Evolutionary conservation across 1,140 invertebrate species (phyloP), one percentile per base, ranked within the genome.

Genomic region (Tetraneura akinire): DNA sequence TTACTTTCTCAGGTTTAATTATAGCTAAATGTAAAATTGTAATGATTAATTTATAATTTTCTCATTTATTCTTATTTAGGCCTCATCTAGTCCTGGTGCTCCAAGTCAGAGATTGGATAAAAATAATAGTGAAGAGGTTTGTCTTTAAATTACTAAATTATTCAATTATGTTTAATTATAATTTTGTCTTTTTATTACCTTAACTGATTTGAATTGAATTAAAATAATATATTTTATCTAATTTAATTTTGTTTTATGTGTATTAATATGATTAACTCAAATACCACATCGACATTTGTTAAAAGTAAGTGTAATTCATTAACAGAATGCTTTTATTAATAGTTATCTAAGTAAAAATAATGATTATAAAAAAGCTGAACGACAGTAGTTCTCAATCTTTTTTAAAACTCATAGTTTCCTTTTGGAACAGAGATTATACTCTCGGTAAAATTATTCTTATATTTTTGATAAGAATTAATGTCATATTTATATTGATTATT

Each of bases 81-180:
- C 92, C 81, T 90, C 91, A 82, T 89, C 90, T 62, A 92, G 92
- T 83, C 93, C 94, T 78, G 92, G 92, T 83, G 92, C 91, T 47
- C 91, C 92, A 57, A 86, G 85, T 70, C 94, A 95, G 84, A 89
- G 94, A 64, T 92, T 96, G 85, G 95, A 97, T 87, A 96, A 96
- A 85, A 92, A 93, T 71, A 93, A 93, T 82, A 96, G 94, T 85
- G 96, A 98, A 86, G 96, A 98, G 93, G 95, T 97, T 87, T 21
- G 57, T 81, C 29, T 16, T 68, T 1, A 47, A 26, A 45, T 68
- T 47, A 68, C 0, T 42, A 42, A 4, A 64, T 4, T n/a, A 64
- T 1, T 13, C 11, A n/a, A 13, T 47, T n/a, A 64, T 47, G 5
- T 68, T 0, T 47, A 68, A 9, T 23, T 26, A 21, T 13, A 45